Conservation (phyloP, 2,113 vertebrate genomes). For the Mormoops blainvillei region DNA sequence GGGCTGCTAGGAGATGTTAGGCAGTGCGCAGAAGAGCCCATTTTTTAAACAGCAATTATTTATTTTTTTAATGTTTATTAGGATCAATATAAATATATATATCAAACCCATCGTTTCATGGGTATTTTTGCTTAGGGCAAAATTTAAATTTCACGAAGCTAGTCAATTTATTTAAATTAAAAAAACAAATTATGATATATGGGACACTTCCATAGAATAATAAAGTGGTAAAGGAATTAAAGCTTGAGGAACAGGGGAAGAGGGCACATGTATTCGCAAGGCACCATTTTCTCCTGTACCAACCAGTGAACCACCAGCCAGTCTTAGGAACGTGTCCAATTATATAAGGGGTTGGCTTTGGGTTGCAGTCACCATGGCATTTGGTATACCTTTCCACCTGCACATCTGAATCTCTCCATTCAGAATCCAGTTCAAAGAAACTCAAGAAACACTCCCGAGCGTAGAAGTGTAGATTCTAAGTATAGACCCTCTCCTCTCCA, state of each 20-base stretch:
- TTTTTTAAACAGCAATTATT: not conserved
- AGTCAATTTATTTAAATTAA: not conserved
- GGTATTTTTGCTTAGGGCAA: not conserved
- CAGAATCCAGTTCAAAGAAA: not conserved
- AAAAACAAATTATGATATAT: not conserved
- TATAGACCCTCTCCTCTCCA: not conserved
- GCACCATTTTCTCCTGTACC: not conserved
- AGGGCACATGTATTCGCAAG: fast-evolving
- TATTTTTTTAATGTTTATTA: not conserved
- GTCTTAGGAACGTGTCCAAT: not conserved
- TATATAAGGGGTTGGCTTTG: not conserved
- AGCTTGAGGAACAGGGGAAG: not conserved
- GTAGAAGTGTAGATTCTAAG: not conserved
- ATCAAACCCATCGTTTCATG: not conserved
- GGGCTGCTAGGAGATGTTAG: not conserved
- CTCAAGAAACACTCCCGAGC: not conserved
- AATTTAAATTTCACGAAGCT: not conserved
- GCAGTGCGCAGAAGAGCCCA: not conserved
- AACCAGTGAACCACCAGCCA: not conserved
- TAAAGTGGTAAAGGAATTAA: not conserved
- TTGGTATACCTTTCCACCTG: not conserved
- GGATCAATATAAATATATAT: not conserved
- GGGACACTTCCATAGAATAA: not conserved
- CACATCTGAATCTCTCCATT: not conserved
- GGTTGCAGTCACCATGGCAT: not conserved